These are phyloP conservation scores for Calyptomena viridis DNA, from an alignment of 2,113 vertebrate genomes.

Conservation along the genomic window DNA sequence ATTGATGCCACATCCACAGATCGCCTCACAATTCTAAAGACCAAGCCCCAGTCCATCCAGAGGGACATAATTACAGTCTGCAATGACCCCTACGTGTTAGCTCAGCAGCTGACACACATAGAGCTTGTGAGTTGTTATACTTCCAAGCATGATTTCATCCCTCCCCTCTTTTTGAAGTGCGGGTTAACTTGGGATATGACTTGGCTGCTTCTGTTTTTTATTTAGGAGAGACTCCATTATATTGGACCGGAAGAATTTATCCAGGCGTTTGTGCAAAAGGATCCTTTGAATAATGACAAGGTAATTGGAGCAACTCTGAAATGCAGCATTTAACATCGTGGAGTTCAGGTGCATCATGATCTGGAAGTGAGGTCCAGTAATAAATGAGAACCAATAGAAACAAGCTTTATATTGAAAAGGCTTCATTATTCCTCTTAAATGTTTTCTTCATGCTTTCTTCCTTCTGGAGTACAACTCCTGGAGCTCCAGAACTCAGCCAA, in stretches of 20 bases:
- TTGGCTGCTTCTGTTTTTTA: background rate
- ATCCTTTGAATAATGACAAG: constrained; percentile 88
- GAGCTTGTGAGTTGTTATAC: constrained; percentile 82
- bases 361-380: background rate
- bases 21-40: constrained; percentile 80
- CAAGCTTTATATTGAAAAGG: background rate
- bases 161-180: background rate
- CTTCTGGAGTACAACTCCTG: background rate
- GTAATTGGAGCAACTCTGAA: constrained; percentile 66
- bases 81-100: constrained; percentile 88
- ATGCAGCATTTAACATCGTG: background rate
- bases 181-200: background rate
- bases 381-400: background rate
- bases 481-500: background rate
- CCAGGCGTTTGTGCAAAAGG: constrained; percentile 90
- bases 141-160: background rate
- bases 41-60: constrained; percentile 87
- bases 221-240: constrained; percentile 90
- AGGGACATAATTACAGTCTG: constrained; percentile 88
- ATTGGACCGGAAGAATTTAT: constrained; percentile 96
- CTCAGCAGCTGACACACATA: constrained; percentile 94
- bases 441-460: background rate
- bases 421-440: background rate
- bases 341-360: background rate
- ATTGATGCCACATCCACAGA: constrained; percentile 83